Evolutionary conservation across 1,140 invertebrate genomes (phyloP).

Genomic region (Pissodes strobi): DNA sequence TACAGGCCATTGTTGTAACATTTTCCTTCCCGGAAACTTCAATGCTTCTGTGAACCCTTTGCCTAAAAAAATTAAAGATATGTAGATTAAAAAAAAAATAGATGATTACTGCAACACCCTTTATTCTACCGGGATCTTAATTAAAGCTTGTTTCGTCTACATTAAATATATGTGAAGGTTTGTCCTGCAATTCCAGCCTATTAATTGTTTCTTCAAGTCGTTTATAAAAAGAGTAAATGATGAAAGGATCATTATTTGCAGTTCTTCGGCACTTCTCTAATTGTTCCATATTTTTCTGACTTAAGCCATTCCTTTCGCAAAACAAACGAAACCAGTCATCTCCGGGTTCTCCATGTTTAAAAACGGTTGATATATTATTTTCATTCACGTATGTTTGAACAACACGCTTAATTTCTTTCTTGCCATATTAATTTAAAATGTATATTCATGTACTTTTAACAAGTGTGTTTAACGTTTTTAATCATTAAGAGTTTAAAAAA

Average conservation of each 20-base stretch:
- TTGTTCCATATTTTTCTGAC: background rate
- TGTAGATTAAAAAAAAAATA: no score
- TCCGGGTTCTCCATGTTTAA: background rate
- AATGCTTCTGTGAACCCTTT: background rate
- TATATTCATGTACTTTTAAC: no score
- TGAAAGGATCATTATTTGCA: background rate
- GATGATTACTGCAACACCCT: background rate
- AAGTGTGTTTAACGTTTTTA: no score
- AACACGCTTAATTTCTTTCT: no score
- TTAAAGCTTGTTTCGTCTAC: background rate
- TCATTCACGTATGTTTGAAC: background rate
- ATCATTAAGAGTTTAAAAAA: no score
- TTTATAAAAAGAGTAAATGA: background rate
- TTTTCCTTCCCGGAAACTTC: background rate
- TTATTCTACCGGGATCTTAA: background rate
- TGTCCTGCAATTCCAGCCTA: background rate
- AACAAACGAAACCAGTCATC: background rate
- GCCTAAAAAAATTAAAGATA: no score
- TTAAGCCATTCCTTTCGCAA: background rate
- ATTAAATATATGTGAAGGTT: background rate
- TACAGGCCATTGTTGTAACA: background rate
- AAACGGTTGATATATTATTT: background rate
- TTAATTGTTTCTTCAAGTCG: background rate
- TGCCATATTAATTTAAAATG: no score
- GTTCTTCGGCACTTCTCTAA: background rate